phyloP scores from a whole-genome alignment of 2,797 vertebrate genomes.

The Enteromius argenteus region DNA sequence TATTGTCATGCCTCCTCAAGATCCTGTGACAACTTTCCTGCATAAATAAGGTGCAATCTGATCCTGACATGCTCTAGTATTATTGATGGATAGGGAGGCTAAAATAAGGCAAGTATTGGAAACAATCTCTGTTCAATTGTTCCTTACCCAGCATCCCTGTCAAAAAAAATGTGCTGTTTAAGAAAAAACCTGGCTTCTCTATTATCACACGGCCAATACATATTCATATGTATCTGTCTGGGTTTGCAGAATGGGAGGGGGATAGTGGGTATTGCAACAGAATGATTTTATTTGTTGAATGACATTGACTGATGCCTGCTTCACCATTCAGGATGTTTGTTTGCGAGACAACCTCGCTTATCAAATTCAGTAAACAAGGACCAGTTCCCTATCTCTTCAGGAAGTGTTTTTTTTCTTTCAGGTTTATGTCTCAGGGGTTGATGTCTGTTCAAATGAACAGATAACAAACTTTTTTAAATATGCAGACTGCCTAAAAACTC shows the following conservation, averaged over 20 bases:
- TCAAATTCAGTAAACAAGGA: slow-evolving; percentile 39
- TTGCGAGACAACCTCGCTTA: slow-evolving; percentile 54
- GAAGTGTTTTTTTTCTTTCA: neutral
- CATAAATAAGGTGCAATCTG: slow-evolving; percentile 70
- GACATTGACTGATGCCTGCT: slow-evolving; percentile 70
- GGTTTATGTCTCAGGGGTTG: neutral
- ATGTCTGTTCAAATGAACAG: neutral
- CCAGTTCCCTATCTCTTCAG: neutral
- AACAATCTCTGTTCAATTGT: slow-evolving; percentile 41
- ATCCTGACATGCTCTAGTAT: slow-evolving; percentile 66
- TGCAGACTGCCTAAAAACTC: neutral
- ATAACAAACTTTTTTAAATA: neutral
- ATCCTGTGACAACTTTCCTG: slow-evolving; percentile 50
- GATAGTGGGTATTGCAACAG: slow-evolving; percentile 16
- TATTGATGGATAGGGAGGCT: slow-evolving; percentile 69
- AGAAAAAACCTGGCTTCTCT: slow-evolving; percentile 51
- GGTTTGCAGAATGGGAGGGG: slow-evolving; percentile 35
- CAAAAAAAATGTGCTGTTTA: slow-evolving; percentile 42
- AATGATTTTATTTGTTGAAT: slow-evolving; percentile 69
- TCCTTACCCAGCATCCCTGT: slow-evolving; percentile 26
- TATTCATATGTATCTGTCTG: slow-evolving; percentile 70
- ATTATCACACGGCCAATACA: slow-evolving; percentile 62
- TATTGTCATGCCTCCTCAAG: slow-evolving; percentile 22
- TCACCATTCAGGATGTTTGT: slow-evolving; percentile 62
- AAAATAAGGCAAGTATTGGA: slow-evolving; percentile 41